Conservation (phyloP, 2,797 vertebrate species). For the Lepus oiostolus region DNA sequence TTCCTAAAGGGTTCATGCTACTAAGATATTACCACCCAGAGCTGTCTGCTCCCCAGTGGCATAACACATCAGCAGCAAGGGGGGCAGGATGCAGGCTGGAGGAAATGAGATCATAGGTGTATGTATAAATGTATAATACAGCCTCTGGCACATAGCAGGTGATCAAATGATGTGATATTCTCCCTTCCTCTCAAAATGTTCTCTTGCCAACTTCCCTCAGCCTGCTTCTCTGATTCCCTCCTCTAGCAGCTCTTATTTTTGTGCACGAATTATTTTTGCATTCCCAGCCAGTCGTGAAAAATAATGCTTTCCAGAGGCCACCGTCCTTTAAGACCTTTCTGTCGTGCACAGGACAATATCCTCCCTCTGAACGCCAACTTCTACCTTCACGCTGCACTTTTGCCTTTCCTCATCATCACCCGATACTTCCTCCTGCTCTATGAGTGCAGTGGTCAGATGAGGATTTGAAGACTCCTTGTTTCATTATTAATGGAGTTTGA, state of each 20-base stretch:
- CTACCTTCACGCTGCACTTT: not conserved
- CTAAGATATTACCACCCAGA: slow-evolving; percentile 49
- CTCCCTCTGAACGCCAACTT: not conserved
- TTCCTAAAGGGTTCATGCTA: slow-evolving; percentile 71
- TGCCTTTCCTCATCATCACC: not conserved
- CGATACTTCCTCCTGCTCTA: not conserved
- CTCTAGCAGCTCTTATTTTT: slow-evolving; percentile 12
- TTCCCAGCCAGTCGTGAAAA: slow-evolving; percentile 10
- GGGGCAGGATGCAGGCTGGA: not conserved
- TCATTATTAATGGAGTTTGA: not conserved
- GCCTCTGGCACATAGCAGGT: not conserved
- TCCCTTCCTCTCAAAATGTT: slow-evolving; percentile 36
- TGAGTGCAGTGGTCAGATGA: not conserved
- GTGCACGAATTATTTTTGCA: not conserved
- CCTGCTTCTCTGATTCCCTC: not conserved
- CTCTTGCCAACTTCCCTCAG: not conserved
- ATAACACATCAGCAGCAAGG: not conserved
- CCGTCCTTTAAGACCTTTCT: not conserved
- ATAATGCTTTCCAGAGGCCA: not conserved
- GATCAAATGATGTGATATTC: not conserved
- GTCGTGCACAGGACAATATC: not conserved
- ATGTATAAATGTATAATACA: not conserved
- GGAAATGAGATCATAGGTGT: not conserved
- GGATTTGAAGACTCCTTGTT: not conserved
- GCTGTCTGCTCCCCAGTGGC: slow-evolving; percentile 24